Conservation (phyloP, 2,113 vertebrate genomes). For the Danionella cerebrum region DNA sequence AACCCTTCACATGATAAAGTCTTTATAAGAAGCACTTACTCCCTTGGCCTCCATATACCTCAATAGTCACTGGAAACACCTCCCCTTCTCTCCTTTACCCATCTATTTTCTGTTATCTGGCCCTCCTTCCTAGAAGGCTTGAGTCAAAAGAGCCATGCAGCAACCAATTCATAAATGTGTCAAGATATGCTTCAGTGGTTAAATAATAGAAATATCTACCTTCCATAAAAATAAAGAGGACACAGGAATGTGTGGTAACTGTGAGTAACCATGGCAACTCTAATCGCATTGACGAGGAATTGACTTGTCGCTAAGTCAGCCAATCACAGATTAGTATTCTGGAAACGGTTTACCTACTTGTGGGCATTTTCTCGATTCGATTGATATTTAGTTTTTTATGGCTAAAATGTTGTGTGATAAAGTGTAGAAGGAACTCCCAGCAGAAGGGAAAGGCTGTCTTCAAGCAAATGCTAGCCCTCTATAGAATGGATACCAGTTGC, state of each 20-base stretch:
- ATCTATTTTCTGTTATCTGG: conserved; percentile 4
- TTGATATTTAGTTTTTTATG: no score
- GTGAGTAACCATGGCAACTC: conserved; percentile 5
- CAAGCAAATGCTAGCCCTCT: no score
- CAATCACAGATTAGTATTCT: no score
- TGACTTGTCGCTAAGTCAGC: no score
- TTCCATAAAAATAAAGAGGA: background rate
- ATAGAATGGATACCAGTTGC: no score
- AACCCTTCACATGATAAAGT: conserved; percentile 79
- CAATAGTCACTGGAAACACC: conserved; percentile 35
- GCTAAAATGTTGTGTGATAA: no score
- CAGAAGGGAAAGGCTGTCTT: no score
- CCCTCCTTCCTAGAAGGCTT: background rate
- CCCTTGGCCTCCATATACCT: conserved; percentile 80
- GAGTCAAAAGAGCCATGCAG: background rate
- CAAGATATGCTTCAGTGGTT: background rate
- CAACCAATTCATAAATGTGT: background rate
- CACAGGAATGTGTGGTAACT: background rate
- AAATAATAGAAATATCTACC: conserved; percentile 4
- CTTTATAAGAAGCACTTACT: conserved; percentile 80
- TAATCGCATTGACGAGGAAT: no score
- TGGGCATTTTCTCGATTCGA: no score
- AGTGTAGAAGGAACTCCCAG: no score
- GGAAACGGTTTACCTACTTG: no score
- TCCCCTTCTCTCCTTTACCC: conserved; percentile 4